These are phyloP conservation scores for Nephrotoma appendiculata DNA, from an alignment of 2,888 invertebrate species.

Conservation along the genomic window DNA sequence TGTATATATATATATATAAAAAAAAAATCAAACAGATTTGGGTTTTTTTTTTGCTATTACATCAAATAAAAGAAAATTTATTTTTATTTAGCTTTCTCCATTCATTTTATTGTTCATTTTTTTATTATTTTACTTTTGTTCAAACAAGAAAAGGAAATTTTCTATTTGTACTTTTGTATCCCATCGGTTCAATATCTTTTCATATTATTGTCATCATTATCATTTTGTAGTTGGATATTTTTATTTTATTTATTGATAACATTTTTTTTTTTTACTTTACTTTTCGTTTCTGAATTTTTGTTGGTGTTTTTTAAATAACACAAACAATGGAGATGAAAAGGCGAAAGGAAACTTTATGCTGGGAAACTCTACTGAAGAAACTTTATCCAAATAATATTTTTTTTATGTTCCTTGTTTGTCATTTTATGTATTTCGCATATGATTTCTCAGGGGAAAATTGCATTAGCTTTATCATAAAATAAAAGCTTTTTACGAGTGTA, in stretches of 20 bases:
- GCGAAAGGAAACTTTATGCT: neutral
- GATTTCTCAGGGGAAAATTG: neutral
- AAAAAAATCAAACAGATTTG: neutral
- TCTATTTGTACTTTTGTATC: neutral
- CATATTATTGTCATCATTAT: neutral
- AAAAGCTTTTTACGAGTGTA: neutral
- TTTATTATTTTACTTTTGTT: neutral
- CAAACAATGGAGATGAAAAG: neutral
- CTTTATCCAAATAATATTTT: neutral
- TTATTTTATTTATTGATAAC: neutral
- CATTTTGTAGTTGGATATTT: neutral
- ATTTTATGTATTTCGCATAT: neutral
- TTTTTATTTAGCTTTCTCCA: neutral
- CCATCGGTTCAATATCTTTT: neutral
- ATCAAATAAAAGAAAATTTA: neutral
- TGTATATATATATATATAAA: neutral
- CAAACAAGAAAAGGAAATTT: slow-evolving; percentile 1
- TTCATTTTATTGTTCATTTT: neutral
- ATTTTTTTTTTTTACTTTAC: neutral
- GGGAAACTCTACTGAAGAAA: neutral
- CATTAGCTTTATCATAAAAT: neutral
- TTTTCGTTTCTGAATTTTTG: neutral
- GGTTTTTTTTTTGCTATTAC: neutral
- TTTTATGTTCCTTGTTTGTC: neutral
- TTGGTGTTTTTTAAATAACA: neutral